These are phyloP conservation scores for Neodontobutis hainanensis DNA, from an alignment of 2,113 vertebrate species.

Conservation along the genomic window DNA sequence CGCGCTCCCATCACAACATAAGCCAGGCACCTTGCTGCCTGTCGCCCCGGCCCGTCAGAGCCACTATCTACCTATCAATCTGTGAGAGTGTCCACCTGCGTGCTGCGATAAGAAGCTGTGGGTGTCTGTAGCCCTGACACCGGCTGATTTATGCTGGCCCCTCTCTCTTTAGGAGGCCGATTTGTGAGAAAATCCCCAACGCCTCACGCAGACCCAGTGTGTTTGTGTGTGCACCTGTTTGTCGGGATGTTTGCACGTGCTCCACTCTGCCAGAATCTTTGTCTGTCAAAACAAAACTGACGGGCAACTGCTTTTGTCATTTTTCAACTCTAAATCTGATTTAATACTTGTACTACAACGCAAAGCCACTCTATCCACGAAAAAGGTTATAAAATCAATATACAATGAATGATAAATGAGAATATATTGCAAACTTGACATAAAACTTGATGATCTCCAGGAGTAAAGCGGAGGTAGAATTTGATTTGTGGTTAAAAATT, in stretches of 20 bases:
- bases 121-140: conserved; percentile 74
- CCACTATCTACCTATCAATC: conserved; percentile 72
- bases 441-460: conserved; percentile 25
- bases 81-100: conserved; percentile 70
- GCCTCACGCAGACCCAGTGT: conserved; percentile 63
- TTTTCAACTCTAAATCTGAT: conserved; percentile 42
- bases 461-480: neutral
- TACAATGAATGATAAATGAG: conserved; percentile 48
- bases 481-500: conserved; percentile 50
- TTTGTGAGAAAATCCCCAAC: conserved; percentile 68
- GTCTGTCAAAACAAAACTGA: conserved; percentile 59
- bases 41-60: conserved; percentile 66
- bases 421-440: conserved; percentile 12
- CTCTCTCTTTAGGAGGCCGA: conserved; percentile 66
- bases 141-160: conserved; percentile 70
- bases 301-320: conserved; percentile 38
- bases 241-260: conserved; percentile 47
- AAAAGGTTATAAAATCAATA: conserved; percentile 42
- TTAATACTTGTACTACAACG: conserved; percentile 36
- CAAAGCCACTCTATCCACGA: conserved; percentile 1
- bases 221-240: conserved; percentile 33
- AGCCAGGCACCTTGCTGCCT: conserved; percentile 61
- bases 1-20: conserved; percentile 55
- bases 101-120: conserved; percentile 71
- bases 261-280: conserved; percentile 12